Evolutionary conservation across 37 sponge, comb jelly and placozoan species (phyloP), one percentile per base, ranked within the genome.

Genomic region (Mnemiopsis leidyi): DNA sequence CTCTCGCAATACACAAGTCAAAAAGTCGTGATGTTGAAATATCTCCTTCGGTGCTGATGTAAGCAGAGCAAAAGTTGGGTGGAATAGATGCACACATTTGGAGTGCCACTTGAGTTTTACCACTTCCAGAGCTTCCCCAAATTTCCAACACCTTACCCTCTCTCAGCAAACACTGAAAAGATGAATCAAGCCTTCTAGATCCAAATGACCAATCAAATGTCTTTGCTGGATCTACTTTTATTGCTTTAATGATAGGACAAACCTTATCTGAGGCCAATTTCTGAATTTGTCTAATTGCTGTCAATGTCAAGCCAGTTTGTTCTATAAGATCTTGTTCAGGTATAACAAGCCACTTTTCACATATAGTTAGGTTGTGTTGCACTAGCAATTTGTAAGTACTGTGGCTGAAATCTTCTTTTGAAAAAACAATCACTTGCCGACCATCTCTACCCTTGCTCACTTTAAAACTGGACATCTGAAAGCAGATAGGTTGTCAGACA

Each of bases 81-180:
- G 36, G 23, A 35, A 82, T 23, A 9, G 82, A 2, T 13, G 82
- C 18, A 34, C 82, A 82, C 37, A 82, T 82, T 30, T 82, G 82
- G 7, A 82, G 82, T 20, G 82, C 32, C 29, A 82, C 2, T 82
- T 82, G 82, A 34, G 82, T 36, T 34, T 82, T 82, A 35, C 82
- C 82, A 30, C 37, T 36, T 23, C 82, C 82, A 34, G 82, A 23
- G 7, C 3, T 23, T 20, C 82, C 82, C 82, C 82, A 82, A 23
- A 82, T 82, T 36, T 82, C 82, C 82, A 82, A 18, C 35, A 82
- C 31, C 7, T 30, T 20, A 18, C 82, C 82, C 23, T 23, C 31
- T 36, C 36, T 31, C 23, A 82, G 36, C 3, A 82, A 7, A 37
- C 82, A 20, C 9, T 13, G 5, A 36, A 82, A 82, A 29, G 35